Evolutionary conservation across 1,140 invertebrate species (phyloP), one percentile per base, ranked within the genome.

Genomic region (Drosophila sp.): DNA sequence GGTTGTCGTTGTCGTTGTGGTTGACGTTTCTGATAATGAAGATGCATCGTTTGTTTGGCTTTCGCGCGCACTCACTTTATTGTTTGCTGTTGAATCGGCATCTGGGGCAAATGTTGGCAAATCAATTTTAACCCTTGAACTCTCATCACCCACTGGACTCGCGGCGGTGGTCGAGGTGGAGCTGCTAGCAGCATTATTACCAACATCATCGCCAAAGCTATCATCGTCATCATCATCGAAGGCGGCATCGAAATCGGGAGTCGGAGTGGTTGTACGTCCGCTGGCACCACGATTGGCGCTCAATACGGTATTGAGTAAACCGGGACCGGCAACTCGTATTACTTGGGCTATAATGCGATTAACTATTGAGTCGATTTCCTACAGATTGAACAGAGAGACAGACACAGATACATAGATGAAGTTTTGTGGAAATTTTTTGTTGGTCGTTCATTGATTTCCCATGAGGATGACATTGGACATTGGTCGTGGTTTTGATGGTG

Each of bases 361-460:
- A 92, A 96, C 95, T 93, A 95, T 96, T 91, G 94, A 93, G 94
- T 96, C 95, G 93, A 96, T 94, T 93, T 95, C 95, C 96, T 96
- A 95, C n/a, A 72, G 47, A 62, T 40, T 69, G 72, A 65, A 61
- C 66, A 80, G 65, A 55, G 40, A 77, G 35, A 67, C 56, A 55
- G 62, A 70, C 64, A 60, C 68, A 78, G 30, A 67, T 67, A 60
- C 55, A 58, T 25, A 50, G 27, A 41, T 10, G 58, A 60, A 55
- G 58, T 47, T 32, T 33, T 50, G 7, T 47, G 41, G 4, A 44
- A 44, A 47, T 10, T 55, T 65, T 64, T 44, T 17, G n/a, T 17
- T 11, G 17, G 7, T 27, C 8, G 7, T 50, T 50, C 44, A 50
- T 50, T 50, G 10, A 50, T 50, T 50, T 50, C 17, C 44, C 44